A percentile compares a stretch with the other conserved stretches of the same genome.
Evolutionary conservation across 2,888 invertebrate genomes (phyloP).

Genomic region (Globia sparganii): DNA sequence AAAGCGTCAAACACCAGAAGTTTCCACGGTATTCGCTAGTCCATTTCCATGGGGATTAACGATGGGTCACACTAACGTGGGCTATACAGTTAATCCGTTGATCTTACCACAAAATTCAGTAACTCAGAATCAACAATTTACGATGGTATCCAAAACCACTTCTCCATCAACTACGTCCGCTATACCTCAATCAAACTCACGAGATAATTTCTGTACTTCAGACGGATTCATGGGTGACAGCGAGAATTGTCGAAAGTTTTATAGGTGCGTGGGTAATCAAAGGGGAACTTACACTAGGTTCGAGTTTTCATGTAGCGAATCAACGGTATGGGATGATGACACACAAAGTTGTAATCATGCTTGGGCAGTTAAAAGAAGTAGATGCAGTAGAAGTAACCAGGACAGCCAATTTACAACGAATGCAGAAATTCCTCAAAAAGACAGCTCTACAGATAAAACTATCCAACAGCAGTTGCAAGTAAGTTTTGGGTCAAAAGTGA

Average conservation of each 20-base stretch:
- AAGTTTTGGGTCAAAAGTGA: conserved; percentile 72
- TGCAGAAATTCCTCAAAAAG: conserved; percentile 25
- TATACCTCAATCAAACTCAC: conserved; percentile 38
- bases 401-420: conserved; percentile 40
- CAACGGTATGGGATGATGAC: conserved; percentile 94
- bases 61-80: neutral
- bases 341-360: conserved; percentile 93
- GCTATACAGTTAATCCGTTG: conserved; percentile 15
- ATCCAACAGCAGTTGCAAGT: conserved; percentile 76
- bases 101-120: conserved; percentile 16
- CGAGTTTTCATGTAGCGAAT: conserved; percentile 93
- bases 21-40: conserved; percentile 41
- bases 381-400: conserved; percentile 77
- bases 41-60: conserved; percentile 54
- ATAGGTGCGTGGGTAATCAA: conserved; percentile 93
- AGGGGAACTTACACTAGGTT: conserved; percentile 92
- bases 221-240: conserved; percentile 94
- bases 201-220: conserved; percentile 85
- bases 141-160: conserved; percentile 37
- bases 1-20: conserved; percentile 36
- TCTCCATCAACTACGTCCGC: conserved; percentile 39
- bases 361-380: conserved; percentile 89
- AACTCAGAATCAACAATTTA: conserved; percentile 20
- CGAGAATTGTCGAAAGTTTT: conserved; percentile 94
- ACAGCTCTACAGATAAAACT: conserved; percentile 50